Evolutionary conservation across 2,888 invertebrate species (phyloP).

Genomic region (Gnatocerus cornutus): DNA sequence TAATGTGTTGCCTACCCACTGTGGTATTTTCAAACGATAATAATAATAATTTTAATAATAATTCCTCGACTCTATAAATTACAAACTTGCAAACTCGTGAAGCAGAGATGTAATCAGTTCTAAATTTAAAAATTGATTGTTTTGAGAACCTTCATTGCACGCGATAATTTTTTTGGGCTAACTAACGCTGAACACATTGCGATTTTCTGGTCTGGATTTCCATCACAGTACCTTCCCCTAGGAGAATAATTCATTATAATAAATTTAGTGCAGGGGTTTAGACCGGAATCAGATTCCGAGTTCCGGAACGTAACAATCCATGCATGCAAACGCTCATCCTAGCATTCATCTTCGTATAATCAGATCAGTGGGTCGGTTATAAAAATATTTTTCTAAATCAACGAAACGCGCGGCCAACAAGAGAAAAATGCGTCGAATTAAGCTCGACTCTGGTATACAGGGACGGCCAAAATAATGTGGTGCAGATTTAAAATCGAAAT

Average conservation of each 20-base stretch:
- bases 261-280: constrained; percentile 20
- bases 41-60: too few species aligned
- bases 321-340: constrained; percentile 26
- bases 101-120: constrained; percentile 18
- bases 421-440: too few species aligned
- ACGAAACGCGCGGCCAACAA: constrained; percentile 16
- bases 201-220: neutral
- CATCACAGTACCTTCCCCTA: neutral
- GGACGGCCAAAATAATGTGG: constrained; percentile 26
- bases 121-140: constrained; percentile 42
- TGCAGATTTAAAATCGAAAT: too few species aligned
- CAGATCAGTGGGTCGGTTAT: constrained; percentile 30
- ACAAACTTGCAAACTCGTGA: neutral
- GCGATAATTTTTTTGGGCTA: constrained; percentile 23
- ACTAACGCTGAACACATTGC: constrained; percentile 32
- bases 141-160: constrained; percentile 33
- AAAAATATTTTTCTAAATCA: constrained; percentile 12
- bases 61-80: neutral
- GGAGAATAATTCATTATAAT: constrained; percentile 1
- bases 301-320: constrained; percentile 28
- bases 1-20: too few species aligned
- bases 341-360: constrained; percentile 25
- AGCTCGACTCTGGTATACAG: too few species aligned
- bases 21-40: neutral
- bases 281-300: constrained; percentile 20